These are phyloP conservation scores for Zaprionus vittiger DNA, from an alignment of 1,140 invertebrate genomes.

Conservation along the genomic window DNA sequence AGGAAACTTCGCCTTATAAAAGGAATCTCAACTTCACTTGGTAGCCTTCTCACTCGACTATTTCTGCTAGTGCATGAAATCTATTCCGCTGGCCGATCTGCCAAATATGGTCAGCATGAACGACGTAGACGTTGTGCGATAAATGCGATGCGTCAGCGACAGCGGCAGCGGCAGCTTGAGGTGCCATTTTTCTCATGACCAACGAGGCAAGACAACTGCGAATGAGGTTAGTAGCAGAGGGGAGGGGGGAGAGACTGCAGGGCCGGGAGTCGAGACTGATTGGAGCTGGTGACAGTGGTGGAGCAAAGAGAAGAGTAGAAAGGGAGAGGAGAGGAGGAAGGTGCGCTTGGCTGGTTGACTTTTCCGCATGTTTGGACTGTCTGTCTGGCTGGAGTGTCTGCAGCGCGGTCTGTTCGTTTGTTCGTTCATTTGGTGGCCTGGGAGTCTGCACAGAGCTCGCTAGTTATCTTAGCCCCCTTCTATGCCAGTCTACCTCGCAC, in stretches of 20 bases:
- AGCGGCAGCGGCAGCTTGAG: constrained; percentile 36
- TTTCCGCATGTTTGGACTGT: constrained; percentile 68
- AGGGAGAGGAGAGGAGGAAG: background rate
- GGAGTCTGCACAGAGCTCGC: constrained; percentile 24
- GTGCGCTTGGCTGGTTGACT: constrained; percentile 57
- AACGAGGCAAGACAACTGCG: constrained; percentile 66
- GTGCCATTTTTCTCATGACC: constrained; percentile 75
- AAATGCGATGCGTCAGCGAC: constrained; percentile 35
- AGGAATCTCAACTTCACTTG: background rate
- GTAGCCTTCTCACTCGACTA: background rate
- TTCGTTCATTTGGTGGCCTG: constrained; percentile 19
- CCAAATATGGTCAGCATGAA: constrained; percentile 32
- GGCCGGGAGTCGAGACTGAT: background rate
- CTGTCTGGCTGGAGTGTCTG: constrained; percentile 43
- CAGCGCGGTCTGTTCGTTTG: constrained; percentile 16
- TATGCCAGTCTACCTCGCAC: background rate
- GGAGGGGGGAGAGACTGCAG: too few relatives aligned
- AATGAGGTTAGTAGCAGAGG: background rate
- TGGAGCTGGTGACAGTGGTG: background rate
- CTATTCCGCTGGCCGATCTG: constrained; percentile 17
- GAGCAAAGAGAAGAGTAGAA: background rate
- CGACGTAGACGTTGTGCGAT: constrained; percentile 19
- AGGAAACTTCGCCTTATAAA: background rate
- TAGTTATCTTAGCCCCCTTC: constrained; percentile 23
- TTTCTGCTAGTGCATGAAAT: constrained; percentile 13